phyloP scores from a whole-genome alignment of 2,113 vertebrate genomes.

The Sapajus apella region DNA sequence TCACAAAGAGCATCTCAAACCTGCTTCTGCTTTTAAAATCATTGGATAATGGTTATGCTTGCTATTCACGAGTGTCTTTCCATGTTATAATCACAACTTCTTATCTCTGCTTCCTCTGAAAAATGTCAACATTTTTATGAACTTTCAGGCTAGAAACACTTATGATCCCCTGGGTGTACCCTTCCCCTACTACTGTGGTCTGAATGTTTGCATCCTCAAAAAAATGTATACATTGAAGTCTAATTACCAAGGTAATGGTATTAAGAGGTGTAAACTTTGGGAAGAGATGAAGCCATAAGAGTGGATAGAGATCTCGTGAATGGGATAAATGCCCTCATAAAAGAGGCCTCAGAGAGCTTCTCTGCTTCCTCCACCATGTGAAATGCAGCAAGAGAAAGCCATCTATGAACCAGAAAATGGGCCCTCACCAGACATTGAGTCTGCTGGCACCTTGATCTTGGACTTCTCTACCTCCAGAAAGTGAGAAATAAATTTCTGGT shows the following conservation, averaged over 20 bases:
- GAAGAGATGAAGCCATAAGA: neutral
- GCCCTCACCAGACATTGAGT: neutral
- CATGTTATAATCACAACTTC: neutral
- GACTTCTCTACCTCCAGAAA: neutral
- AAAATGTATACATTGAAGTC: neutral
- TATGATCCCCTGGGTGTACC: neutral
- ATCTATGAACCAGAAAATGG: neutral
- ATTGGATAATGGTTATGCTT: neutral
- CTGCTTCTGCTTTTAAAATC: neutral
- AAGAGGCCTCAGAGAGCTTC: neutral
- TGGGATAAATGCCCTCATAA: neutral
- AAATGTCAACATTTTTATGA: neutral
- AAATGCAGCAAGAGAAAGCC: neutral
- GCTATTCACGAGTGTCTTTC: neutral
- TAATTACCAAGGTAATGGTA: neutral
- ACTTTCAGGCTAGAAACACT: neutral
- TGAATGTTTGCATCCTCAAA: neutral
- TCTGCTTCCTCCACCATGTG: neutral
- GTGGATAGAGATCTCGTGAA: neutral
- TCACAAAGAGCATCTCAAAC: neutral
- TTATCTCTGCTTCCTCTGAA: neutral
- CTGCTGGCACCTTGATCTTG: neutral
- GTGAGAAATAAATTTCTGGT: neutral
- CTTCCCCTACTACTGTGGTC: neutral
- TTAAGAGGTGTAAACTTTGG: neutral